These are phyloP conservation scores for Nomada goodeniana DNA, from an alignment of 2,888 invertebrate genomes.

Conservation along the genomic window DNA sequence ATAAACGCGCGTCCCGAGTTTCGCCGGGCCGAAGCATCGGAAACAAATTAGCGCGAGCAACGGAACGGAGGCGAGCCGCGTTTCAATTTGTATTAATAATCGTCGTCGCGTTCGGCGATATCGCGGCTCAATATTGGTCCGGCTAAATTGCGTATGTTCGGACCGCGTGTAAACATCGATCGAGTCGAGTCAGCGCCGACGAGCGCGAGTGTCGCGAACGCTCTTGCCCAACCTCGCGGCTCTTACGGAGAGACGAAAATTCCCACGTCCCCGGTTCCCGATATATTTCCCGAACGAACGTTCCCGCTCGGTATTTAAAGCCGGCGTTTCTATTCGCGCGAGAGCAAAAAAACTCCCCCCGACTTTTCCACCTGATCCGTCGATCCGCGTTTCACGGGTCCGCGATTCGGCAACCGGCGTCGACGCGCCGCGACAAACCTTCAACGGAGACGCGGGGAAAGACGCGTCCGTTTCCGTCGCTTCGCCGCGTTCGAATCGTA, in stretches of 20 bases:
- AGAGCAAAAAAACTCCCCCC: constrained; percentile 1
- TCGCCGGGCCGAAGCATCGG: no score
- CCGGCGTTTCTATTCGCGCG: constrained; percentile 48
- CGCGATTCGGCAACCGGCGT: constrained; percentile 17
- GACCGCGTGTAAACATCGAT: no score
- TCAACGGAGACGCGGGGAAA: constrained; percentile 22
- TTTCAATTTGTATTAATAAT: constrained; percentile 14
- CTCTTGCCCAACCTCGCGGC: no score
- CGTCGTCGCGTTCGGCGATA: constrained; percentile 1
- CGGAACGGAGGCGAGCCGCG: no score
- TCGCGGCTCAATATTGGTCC: background rate
- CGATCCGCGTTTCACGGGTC: constrained; percentile 52
- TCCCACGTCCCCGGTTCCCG: background rate
- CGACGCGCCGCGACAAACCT: constrained; percentile 46
- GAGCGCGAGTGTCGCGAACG: no score
- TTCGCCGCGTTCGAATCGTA: background rate
- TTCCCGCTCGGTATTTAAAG: constrained; percentile 20
- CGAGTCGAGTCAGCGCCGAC: no score
- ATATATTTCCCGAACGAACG: constrained; percentile 37
- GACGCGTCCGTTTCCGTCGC: constrained; percentile 10
- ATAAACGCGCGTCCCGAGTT: no score
- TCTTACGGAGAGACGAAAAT: constrained; percentile 18
- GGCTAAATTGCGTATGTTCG: background rate
- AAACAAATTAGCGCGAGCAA: no score
- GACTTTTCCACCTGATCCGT: constrained; percentile 44